These are phyloP conservation scores for Ctenicera cuprea DNA, from an alignment of 2,888 invertebrate species.

Conservation along the genomic window DNA sequence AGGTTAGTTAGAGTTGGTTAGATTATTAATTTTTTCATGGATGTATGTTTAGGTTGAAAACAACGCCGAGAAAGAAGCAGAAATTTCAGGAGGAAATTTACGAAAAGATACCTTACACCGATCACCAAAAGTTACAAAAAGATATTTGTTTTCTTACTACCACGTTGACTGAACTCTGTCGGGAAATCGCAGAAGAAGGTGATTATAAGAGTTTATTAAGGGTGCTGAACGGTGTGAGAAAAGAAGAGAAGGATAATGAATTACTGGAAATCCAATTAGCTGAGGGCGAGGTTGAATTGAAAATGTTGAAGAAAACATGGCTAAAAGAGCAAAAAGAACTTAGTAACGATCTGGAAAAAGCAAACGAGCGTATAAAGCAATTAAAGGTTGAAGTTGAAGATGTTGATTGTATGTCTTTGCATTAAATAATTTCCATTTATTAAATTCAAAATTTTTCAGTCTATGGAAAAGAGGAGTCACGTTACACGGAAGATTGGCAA, in stretches of 20 bases:
- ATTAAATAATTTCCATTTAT: background rate
- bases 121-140: slow-evolving; percentile 39
- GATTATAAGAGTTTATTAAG: slow-evolving; percentile 21
- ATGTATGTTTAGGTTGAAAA: slow-evolving; percentile 17
- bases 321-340: slow-evolving; percentile 32
- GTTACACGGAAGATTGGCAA: slow-evolving; percentile 63
- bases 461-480: slow-evolving; percentile 36
- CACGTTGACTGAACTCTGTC: background rate
- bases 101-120: slow-evolving; percentile 33
- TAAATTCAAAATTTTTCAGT: slow-evolving; percentile 16
- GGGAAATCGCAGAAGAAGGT: slow-evolving; percentile 25
- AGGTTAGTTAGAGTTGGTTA: background rate
- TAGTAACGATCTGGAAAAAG: slow-evolving; percentile 37
- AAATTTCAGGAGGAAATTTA: slow-evolving; percentile 38
- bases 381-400: slow-evolving; percentile 43
- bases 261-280: slow-evolving; percentile 24
- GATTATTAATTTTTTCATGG: background rate
- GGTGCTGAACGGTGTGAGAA: slow-evolving; percentile 1
- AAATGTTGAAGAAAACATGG: background rate
- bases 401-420: background rate
- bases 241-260: slow-evolving; percentile 44
- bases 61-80: background rate
- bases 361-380: slow-evolving; percentile 32
- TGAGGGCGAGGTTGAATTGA: slow-evolving; percentile 30
- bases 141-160: slow-evolving; percentile 45